phyloP scores from a whole-genome alignment of 2,113 vertebrate species.

The Campylorhamphus procurvoides region DNA sequence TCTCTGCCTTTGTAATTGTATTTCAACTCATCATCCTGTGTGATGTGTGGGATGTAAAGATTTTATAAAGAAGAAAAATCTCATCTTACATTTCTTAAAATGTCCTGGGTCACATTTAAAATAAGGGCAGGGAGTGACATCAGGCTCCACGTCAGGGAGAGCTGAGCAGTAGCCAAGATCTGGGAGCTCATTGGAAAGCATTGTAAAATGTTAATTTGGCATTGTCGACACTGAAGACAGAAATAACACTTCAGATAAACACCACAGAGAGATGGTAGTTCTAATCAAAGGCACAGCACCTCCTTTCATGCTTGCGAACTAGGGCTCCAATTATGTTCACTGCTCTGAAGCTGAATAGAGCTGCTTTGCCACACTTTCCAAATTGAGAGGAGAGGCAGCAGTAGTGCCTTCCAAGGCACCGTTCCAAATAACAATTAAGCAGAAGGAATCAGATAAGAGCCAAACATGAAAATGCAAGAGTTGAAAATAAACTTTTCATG shows the following conservation, averaged over 20 bases:
- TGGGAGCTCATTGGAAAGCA: constrained; percentile 59
- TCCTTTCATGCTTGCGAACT: constrained; percentile 56
- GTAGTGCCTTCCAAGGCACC: constrained; percentile 39
- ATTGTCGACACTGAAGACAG: constrained; percentile 47
- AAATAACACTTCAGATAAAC: constrained; percentile 68
- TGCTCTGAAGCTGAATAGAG: constrained; percentile 70
- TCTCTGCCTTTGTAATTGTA: neutral
- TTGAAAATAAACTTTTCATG: constrained; percentile 57
- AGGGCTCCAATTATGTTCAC: constrained; percentile 61
- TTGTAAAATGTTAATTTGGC: constrained; percentile 63
- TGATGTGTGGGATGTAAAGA: neutral
- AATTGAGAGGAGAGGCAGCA: constrained; percentile 46
- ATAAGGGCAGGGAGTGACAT: constrained; percentile 52
- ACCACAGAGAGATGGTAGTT: constrained; percentile 57
- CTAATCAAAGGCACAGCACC: constrained; percentile 62
- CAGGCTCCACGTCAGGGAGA: constrained; percentile 25
- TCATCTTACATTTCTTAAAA: neutral
- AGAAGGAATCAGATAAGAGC: constrained; percentile 55
- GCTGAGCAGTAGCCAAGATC: constrained; percentile 39
- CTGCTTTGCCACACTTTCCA: constrained; percentile 59
- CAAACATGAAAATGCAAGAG: constrained; percentile 46
- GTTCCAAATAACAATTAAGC: constrained; percentile 65
- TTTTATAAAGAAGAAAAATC: constrained; percentile 6
- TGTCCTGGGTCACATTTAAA: constrained; percentile 8
- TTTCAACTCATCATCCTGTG: neutral